Base-by-base conservation (phyloP, 2,113 vertebrate species). In the Pycnonotus jocosus region DNA sequence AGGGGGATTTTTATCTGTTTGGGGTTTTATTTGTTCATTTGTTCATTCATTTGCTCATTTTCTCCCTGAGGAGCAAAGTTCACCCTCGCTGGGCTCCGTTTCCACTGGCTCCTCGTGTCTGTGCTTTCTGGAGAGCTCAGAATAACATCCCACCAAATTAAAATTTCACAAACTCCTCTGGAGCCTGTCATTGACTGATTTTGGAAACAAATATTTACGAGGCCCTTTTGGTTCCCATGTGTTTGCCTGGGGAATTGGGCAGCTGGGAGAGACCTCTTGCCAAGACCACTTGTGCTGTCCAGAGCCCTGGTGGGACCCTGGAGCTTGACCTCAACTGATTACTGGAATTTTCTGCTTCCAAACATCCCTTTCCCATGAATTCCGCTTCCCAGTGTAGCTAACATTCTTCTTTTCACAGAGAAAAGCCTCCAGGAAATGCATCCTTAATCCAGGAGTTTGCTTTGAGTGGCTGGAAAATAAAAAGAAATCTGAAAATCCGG, bases 1-100 rank as follows among this genome's bases (percentile, higher is more conserved):
- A 1, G 12, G 8, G 1, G 14, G 1, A 1, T 33, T 21, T 50
- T 5, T 21, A 14, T 4, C 11, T 21, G 23, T 28, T n/a, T 54
- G 24, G 19, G 18, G 15, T 65, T 53, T 33, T 8, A 10, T 33
- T 48, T 56, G 15, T 48, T 47, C 15, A 6, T 78, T 45, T 24
- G 10, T 21, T 60, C 3, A 0, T 50, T 25, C 25, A 4, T 18
- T 45, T 8, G 3, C 12, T 25, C 24, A 10, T 16, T 18, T 35
- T n/a, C n/a, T 11, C 12, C 10, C 31, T 3, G 22, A 37, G 51
- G 58, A 57, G 10, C 27, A 15, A 66, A 71, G 56, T 37, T 92
- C 48, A 12, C 23, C 19, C 21, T 1, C 25, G 1, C 22, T 37
- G 38, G 71, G 2, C 48, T 89, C 53, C 11, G 8, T 31, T 58